Conservation (phyloP, 2,113 vertebrate species). For the Puffinus mauretanicus region DNA sequence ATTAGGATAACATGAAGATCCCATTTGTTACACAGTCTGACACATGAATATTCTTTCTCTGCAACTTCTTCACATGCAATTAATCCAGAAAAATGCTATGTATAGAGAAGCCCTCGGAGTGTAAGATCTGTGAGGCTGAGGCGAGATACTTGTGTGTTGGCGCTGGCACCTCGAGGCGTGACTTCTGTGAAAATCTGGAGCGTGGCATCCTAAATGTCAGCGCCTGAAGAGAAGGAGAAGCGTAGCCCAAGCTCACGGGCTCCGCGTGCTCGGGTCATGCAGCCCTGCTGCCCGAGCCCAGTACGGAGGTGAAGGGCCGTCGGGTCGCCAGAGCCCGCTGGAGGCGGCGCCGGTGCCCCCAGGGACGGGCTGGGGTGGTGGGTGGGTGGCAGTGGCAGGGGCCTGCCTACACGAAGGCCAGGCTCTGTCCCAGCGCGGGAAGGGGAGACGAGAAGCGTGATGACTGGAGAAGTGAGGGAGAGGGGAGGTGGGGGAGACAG, state of each 20-base stretch:
- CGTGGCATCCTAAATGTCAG: background rate
- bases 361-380: background rate
- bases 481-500: background rate
- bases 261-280: background rate
- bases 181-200: background rate
- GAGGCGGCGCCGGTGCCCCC: background rate
- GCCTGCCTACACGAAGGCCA: background rate
- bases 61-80: background rate
- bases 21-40: background rate
- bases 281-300: background rate
- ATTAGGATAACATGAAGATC: background rate
- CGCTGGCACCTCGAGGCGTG: background rate
- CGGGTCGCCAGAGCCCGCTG: fast-evolving
- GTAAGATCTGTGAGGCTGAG: background rate
- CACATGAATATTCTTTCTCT: background rate
- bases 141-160: background rate
- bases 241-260: background rate
- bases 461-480: background rate
- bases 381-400: background rate
- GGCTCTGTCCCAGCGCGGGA: background rate
- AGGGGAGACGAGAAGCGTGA: background rate
- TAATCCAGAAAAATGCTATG: background rate
- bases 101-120: background rate
- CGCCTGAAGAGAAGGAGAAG: background rate
- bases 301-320: fast-evolving